Conservation (phyloP, 2,113 vertebrate genomes). For the Phalacrocorax pelagicus region DNA sequence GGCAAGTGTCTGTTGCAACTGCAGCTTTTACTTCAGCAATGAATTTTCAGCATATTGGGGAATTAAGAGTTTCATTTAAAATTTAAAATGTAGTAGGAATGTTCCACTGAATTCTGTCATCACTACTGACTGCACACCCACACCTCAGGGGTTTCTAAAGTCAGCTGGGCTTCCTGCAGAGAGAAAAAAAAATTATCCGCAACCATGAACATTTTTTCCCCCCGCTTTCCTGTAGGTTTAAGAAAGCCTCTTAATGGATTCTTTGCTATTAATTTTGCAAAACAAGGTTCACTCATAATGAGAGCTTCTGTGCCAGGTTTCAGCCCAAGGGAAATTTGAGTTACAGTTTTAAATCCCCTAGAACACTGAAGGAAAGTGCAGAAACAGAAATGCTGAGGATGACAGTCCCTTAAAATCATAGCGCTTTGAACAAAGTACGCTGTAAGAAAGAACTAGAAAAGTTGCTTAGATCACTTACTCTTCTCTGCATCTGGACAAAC, state of each 20-base stretch:
- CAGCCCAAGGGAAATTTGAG: conserved; percentile 2
- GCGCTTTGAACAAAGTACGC: neutral
- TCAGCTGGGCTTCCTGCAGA: neutral
- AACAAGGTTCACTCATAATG: neutral
- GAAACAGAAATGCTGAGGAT: conserved; percentile 48
- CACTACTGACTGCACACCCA: neutral
- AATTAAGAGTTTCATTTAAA: neutral
- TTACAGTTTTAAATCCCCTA: conserved; percentile 26
- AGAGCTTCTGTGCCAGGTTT: conserved; percentile 23
- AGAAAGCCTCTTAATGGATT: conserved; percentile 2
- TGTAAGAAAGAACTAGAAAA: neutral
- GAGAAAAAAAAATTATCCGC: neutral
- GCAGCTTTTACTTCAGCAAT: neutral
- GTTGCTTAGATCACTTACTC: neutral
- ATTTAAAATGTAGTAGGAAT: neutral
- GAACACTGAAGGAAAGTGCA: neutral
- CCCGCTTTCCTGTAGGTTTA: neutral
- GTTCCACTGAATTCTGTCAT: neutral
- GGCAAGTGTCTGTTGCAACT: neutral
- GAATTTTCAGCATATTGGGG: neutral
- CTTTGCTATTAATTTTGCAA: conserved; percentile 53
- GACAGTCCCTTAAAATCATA: conserved; percentile 11
- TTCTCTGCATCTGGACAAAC: neutral
- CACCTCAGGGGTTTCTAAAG: neutral
- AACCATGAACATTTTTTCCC: neutral